Conservation (phyloP, 1,140 invertebrate species). For the Prorops nasuta region DNA sequence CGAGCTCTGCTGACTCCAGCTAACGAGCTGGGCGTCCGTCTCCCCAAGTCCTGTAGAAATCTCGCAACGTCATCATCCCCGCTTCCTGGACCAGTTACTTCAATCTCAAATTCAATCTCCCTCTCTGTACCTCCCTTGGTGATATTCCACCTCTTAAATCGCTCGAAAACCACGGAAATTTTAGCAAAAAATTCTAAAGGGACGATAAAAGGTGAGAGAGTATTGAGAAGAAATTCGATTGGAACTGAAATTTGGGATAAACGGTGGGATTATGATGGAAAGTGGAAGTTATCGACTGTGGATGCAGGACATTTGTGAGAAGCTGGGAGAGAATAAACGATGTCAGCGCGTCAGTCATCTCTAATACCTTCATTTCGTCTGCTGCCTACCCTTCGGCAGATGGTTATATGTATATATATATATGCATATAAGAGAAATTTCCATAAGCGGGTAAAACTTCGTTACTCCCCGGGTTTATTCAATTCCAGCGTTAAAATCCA, state of each 20-base stretch:
- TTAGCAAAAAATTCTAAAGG: no score
- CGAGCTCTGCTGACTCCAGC: slow-evolving; percentile 55
- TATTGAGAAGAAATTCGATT: no score
- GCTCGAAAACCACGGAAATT: no score
- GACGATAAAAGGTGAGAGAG: no score
- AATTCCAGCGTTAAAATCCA: slow-evolving; percentile 54
- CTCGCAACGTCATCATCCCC: slow-evolving; percentile 53
- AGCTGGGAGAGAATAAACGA: slow-evolving; percentile 29
- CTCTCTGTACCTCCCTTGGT: background rate
- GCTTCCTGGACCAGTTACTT: slow-evolving; percentile 4
- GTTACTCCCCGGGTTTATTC: slow-evolving; percentile 50
- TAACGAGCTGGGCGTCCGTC: slow-evolving; percentile 55
- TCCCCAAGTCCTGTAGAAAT: no score
- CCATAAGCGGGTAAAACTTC: slow-evolving; percentile 44
- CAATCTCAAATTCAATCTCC: background rate
- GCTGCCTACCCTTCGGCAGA: slow-evolving; percentile 26
- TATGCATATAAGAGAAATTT: slow-evolving; percentile 43
- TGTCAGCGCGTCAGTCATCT: slow-evolving; percentile 48
- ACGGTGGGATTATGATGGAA: no score
- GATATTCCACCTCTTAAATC: no score
- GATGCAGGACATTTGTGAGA: no score
- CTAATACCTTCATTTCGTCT: slow-evolving; percentile 50
- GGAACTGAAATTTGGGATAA: no score
- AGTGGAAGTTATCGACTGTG: no score
- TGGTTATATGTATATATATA: slow-evolving; percentile 21